Evolutionary conservation across 2,888 invertebrate genomes (phyloP), one percentile per base, ranked within the genome.

Genomic region (Polydrusus tereticollis): DNA sequence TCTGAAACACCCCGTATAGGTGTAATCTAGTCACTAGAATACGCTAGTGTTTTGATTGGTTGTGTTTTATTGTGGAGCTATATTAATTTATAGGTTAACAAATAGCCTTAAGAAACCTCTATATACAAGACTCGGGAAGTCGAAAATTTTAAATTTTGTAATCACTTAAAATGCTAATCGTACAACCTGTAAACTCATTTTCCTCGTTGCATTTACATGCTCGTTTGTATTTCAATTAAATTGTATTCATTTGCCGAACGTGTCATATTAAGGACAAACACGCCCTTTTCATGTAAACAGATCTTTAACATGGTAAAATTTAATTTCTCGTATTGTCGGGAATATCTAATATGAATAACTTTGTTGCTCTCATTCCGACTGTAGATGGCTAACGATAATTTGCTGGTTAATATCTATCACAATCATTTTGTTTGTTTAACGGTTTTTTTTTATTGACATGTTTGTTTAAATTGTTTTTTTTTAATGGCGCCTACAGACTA

Each of bases 201-300:
- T 29, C 29, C 29, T 29, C 29, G 23, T 55, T 33, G 29, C n/a
- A 71, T 65, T 65, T 59, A 52, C 71, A 65, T 65, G 52, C 26
- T 18, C 29, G 23, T 65, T 58, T 60, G 52, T 71, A 29, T 71
- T 67, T 52, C 62, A 50, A 72, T 72, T 72, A 72, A 72, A 67
- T 72, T 72, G 62, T 72, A 71, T 43, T 14, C 21, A 43, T 47
- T 50, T 33, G 60, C 59, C 50, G 70, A 63, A 43, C 69, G 64
- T 64, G 64, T 64, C 59, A 64, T 59, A 68, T 66, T 45, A 59
- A 66, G 62, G 69, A 68, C 72, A 69, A 59, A 63, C 58, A 69
- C 72, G 64, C 72, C 72, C 64, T 65, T 73, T 73, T 52, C 50
- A 26, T 73, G 72, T 73, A 63, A 52, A 73, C 72, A 69, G 66